Base-by-base conservation (phyloP, 2,888 invertebrate species). In the Hetaerina titia region DNA sequence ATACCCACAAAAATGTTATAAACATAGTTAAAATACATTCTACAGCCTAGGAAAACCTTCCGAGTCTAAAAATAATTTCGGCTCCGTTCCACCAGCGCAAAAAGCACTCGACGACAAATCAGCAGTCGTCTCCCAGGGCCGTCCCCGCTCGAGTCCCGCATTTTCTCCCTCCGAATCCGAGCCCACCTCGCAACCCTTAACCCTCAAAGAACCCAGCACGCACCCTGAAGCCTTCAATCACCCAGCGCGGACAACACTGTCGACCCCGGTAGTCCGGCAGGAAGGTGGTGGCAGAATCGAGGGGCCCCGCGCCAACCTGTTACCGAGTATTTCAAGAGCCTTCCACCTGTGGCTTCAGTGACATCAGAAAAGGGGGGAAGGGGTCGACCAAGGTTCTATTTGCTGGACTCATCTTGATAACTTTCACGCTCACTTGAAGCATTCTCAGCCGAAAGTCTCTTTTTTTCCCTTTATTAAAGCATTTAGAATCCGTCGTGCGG, bases 1-100 rank as follows among this genome's bases (percentile, higher is more conserved):
- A 74, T 92, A 69, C 92, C 92, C 92, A 92, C 92, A 92, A 92
- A 92, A 92, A 92, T 69, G 69, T 92, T 92, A 92, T 92, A 92
- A 92, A 92, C 92, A 92, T 92, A 92, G 74, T 92, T 92, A 92
- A 92, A 92, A 92, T 69, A 69, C 64, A 74, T 74, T 69, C 92
- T 92, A 92, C 92, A 25, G 92, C 74, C 92, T 64, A 92, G 69
- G 92, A 92, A 92, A 92, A 92, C 92, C 92, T 74, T 92, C 74
- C 45, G 64, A 69, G 92, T 92, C 92, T 92, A 92, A 92, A 92
- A 92, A 92, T 92, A 92, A 74, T 92, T 92, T 92, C 92, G 69
- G n/a, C 69, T 92, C 92, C 92, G 56, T n/a, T 56, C 45, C 92
- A 7, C n/a, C 25, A 69, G 92, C 92, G 69, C 17, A 19, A 56